Percentiles rank a stretch among this genome's conserved stretches.
phyloP scores from a whole-genome alignment of 2,113 vertebrate species.

The Psophia crepitans region DNA sequence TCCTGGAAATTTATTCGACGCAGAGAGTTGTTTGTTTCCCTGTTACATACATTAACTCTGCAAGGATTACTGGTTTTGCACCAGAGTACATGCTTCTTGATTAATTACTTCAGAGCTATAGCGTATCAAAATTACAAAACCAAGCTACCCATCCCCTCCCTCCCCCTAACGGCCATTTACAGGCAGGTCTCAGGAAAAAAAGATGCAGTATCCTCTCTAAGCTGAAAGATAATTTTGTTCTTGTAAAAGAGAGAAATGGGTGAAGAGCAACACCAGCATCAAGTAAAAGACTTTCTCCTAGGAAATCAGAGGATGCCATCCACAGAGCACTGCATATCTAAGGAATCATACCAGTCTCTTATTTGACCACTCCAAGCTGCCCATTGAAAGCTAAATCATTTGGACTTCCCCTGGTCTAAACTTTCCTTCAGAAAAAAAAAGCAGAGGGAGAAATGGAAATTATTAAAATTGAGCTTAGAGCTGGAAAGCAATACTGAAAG shows the following conservation, averaged over 20 bases:
- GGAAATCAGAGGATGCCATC: constrained; percentile 16
- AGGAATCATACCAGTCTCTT: neutral
- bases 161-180: constrained; percentile 64
- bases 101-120: constrained; percentile 27
- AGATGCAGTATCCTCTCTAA: constrained; percentile 70
- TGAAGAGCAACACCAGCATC: constrained; percentile 1
- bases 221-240: constrained; percentile 31
- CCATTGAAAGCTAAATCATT: neutral
- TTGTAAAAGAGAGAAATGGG: neutral
- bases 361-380: constrained; percentile 16
- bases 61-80: constrained; percentile 8
- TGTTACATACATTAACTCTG: constrained; percentile 1
- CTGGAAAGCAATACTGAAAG: constrained; percentile 31
- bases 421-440: constrained; percentile 30
- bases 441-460: constrained; percentile 26
- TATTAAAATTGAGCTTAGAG: constrained; percentile 6
- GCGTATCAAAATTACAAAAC: constrained; percentile 53
- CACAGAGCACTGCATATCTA: neutral
- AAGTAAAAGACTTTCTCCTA: constrained; percentile 16
- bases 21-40: neutral
- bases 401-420: neutral
- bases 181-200: constrained; percentile 69
- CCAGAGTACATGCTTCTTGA: constrained; percentile 4
- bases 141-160: constrained; percentile 44
- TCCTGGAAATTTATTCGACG: neutral